Evolutionary conservation across 2,888 invertebrate species (phyloP).

Genomic region (Drosophila fungiperda): DNA sequence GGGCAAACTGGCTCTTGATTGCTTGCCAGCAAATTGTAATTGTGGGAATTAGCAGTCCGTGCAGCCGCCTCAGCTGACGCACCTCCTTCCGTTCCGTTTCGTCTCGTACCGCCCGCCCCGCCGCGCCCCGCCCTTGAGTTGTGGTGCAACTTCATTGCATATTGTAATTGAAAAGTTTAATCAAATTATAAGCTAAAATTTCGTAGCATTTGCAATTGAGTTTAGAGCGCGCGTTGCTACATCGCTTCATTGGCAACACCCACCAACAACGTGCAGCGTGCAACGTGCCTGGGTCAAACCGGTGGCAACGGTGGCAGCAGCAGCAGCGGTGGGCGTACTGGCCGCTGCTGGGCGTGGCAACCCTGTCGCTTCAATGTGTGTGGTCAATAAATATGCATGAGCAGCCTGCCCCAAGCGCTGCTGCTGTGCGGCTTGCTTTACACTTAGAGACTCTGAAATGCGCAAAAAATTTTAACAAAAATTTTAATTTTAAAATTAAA

Average conservation of each 20-base stretch:
- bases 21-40: slow-evolving; percentile 80
- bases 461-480: neutral
- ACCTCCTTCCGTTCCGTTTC: slow-evolving; percentile 1
- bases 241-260: slow-evolving; percentile 41
- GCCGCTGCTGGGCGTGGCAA: slow-evolving; percentile 39
- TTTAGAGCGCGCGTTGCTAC: slow-evolving; percentile 44
- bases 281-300: slow-evolving; percentile 27
- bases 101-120: neutral
- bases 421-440: neutral
- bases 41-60: slow-evolving; percentile 76
- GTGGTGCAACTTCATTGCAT: slow-evolving; percentile 74
- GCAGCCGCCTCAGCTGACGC: slow-evolving; percentile 34
- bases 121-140: slow-evolving; percentile 30
- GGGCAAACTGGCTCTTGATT: slow-evolving; percentile 63
- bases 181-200: slow-evolving; percentile 78
- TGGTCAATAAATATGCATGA: slow-evolving; percentile 77
- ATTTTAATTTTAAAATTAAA: rapidly evolving
- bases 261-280: slow-evolving; percentile 9
- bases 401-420: slow-evolving; percentile 11
- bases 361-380: slow-evolving; percentile 50
- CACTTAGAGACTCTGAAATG: neutral
- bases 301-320: neutral
- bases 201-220: slow-evolving; percentile 73
- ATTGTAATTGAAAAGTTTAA: slow-evolving; percentile 80
- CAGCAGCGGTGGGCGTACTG: slow-evolving; percentile 2